Conservation (phyloP, 92 coral and sea anemone genomes). For the Zoanthus sansibaricus region DNA sequence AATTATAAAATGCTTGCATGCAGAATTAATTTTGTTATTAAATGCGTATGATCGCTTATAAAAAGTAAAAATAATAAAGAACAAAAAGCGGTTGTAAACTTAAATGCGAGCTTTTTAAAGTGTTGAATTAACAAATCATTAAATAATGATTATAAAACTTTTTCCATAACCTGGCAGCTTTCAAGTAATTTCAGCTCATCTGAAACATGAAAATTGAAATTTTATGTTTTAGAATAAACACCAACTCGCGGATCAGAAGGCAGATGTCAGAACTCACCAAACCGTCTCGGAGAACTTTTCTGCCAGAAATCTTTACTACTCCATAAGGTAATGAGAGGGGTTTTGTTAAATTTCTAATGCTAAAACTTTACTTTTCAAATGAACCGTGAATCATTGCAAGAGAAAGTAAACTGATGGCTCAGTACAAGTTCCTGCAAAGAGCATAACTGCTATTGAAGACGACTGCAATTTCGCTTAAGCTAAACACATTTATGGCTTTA, state of each 20-base stretch:
- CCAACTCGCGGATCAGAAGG: neutral
- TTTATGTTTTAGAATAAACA: neutral
- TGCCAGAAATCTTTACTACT: neutral
- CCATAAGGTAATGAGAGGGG: neutral
- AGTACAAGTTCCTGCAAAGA: neutral
- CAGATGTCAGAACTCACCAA: slow-evolving; percentile 12
- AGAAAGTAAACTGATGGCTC: neutral
- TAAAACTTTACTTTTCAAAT: neutral
- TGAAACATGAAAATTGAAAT: slow-evolving; percentile 8
- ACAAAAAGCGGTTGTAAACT: neutral
- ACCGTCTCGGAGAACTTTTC: neutral
- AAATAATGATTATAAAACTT: neutral
- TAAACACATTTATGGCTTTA: slow-evolving; percentile 11
- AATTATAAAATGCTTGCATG: too few species aligned
- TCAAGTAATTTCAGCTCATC: slow-evolving; percentile 3
- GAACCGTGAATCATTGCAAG: neutral
- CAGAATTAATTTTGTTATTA: neutral
- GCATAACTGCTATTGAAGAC: slow-evolving; percentile 5
- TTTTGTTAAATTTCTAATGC: neutral
- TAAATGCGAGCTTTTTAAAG: neutral
- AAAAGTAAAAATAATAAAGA: neutral
- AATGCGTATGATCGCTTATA: neutral
- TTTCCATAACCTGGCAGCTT: neutral
- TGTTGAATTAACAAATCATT: neutral
- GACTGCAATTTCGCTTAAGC: neutral